These are phyloP conservation scores for Anorthoa munda DNA, from an alignment of 2,888 invertebrate species.

Conservation along the genomic window DNA sequence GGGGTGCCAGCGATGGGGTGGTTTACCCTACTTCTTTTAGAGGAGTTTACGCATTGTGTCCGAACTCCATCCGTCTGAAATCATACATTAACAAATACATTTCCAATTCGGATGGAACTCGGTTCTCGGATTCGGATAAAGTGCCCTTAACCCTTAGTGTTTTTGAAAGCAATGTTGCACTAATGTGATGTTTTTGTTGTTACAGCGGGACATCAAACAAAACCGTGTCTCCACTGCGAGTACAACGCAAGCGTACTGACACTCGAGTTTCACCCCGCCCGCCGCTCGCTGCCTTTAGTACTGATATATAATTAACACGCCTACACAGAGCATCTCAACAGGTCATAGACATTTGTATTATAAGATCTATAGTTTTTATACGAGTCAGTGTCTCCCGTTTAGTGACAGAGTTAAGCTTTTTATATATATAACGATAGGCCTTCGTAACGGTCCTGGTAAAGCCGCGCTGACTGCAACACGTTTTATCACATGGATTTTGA, in stretches of 20 bases:
- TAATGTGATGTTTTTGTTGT: constrained; percentile 58
- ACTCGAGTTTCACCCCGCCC: constrained; percentile 80
- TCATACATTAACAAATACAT: too few species aligned
- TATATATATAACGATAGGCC: constrained; percentile 71
- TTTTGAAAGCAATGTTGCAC: background rate
- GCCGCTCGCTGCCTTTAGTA: constrained; percentile 82
- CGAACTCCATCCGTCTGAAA: too few species aligned
- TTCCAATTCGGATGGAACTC: too few species aligned
- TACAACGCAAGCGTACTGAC: constrained; percentile 90
- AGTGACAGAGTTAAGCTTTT: constrained; percentile 78
- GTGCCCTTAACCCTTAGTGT: too few species aligned
- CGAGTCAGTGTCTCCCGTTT: constrained; percentile 76
- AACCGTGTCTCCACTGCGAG: constrained; percentile 86
- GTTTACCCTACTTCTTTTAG: too few species aligned
- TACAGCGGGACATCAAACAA: constrained; percentile 86
- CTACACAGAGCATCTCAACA: constrained; percentile 70
- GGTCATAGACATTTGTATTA: constrained; percentile 73
- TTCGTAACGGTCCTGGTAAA: constrained; percentile 70
- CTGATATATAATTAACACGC: constrained; percentile 69
- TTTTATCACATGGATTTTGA: constrained; percentile 71
- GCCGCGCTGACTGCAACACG: constrained; percentile 77
- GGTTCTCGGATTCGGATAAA: too few species aligned
- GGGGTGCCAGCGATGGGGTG: too few species aligned
- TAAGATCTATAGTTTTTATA: constrained; percentile 76
- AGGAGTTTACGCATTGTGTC: too few species aligned